Evolutionary conservation across 2,888 invertebrate genomes (phyloP).

Genomic region (Scaptomyza polygonia): DNA sequence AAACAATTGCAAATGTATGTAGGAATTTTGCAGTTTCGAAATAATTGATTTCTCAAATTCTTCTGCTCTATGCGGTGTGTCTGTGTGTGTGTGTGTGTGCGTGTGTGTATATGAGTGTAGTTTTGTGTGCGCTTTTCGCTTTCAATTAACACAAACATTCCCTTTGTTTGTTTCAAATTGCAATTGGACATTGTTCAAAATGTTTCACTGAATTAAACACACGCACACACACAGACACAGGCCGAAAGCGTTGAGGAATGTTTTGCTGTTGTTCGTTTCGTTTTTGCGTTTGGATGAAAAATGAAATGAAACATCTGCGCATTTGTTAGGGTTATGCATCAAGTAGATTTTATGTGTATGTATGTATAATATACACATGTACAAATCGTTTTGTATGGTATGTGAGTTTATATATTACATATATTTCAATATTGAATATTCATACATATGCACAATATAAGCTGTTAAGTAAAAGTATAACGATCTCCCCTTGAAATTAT

Average conservation of each 20-base stretch:
- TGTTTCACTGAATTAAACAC: constrained; percentile 67
- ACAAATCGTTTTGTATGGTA: neutral
- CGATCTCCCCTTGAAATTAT: constrained; percentile 20
- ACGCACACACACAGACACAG: constrained; percentile 27
- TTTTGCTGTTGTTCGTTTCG: constrained; percentile 21
- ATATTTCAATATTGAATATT: constrained; percentile 7
- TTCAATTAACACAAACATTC: constrained; percentile 80
- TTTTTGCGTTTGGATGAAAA: constrained; percentile 30
- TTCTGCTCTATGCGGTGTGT: constrained; percentile 46
- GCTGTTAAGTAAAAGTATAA: neutral
- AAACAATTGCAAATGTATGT: constrained; percentile 78
- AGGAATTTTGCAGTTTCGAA: constrained; percentile 79
- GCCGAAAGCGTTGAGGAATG: constrained; percentile 66
- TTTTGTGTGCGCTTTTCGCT: constrained; percentile 66
- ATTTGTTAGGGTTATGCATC: constrained; percentile 75
- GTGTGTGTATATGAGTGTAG: constrained; percentile 25
- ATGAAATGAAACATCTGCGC: constrained; percentile 72
- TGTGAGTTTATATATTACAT: neutral
- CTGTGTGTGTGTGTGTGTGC: constrained; percentile 15
- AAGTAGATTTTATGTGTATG: constrained; percentile 41
- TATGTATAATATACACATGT: neutral
- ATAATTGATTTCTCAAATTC: constrained; percentile 78
- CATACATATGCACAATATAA: constrained; percentile 4
- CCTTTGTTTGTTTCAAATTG: constrained; percentile 78
- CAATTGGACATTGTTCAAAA: constrained; percentile 75